These are phyloP conservation scores for Ramazzottius varieornatus DNA, from an alignment of 2,888 invertebrate species.

Conservation along the genomic window DNA sequence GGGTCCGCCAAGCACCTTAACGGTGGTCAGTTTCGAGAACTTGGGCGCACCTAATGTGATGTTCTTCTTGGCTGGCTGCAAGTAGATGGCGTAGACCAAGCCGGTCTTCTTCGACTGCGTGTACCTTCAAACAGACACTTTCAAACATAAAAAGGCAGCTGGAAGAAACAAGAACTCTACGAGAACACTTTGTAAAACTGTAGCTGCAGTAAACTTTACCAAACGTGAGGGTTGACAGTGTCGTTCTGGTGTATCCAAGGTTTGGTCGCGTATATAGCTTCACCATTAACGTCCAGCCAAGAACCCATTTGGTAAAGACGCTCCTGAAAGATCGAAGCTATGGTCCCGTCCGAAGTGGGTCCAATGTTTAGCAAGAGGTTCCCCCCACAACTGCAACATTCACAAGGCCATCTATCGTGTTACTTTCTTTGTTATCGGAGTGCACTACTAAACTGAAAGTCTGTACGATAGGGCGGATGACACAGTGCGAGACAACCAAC, in stretches of 20 bases:
- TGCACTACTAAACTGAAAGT: too few species aligned
- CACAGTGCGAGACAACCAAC: conserved; percentile 13
- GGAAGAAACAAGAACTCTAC: too few species aligned
- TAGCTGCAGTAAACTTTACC: conserved; percentile 16
- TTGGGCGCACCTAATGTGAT: background rate
- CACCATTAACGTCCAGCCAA: conserved; percentile 60
- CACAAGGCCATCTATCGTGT: too few species aligned
- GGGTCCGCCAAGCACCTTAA: background rate
- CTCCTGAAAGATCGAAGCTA: conserved; percentile 59
- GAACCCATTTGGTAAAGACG: conserved; percentile 44
- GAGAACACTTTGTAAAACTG: too few species aligned
- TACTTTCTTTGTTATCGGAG: too few species aligned
- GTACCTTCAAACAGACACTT: background rate
- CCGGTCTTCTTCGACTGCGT: background rate
- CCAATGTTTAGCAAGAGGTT: conserved; percentile 53
- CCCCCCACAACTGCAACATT: conserved; percentile 26
- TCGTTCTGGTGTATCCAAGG: conserved; percentile 60
- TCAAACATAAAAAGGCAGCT: background rate
- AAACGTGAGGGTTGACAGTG: conserved; percentile 17
- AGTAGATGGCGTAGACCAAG: background rate
- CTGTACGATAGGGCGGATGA: too few species aligned
- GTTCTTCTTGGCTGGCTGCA: background rate
- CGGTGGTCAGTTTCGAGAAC: background rate
- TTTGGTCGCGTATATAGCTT: conserved; percentile 48
- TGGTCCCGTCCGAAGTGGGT: conserved; percentile 62